A percentile compares a stretch with the other conserved stretches of the same genome.
Evolutionary conservation across 2,888 invertebrate species (phyloP).

Genomic region (Nysson spinosus): DNA sequence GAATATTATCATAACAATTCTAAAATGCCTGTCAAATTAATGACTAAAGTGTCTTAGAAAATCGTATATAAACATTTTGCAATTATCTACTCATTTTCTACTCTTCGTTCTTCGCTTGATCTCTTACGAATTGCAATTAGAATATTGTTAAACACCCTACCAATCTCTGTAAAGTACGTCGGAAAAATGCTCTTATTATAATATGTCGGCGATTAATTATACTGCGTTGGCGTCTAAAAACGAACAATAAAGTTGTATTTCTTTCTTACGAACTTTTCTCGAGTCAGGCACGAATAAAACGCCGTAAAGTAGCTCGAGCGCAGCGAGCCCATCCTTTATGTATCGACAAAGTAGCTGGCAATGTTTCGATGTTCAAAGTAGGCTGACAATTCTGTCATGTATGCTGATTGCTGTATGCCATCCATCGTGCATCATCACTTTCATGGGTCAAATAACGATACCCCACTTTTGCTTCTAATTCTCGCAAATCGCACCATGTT

Average conservation of each 20-base stretch:
- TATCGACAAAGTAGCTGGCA: constrained; percentile 70
- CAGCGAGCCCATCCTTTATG: constrained; percentile 79
- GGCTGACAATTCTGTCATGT: constrained; percentile 73
- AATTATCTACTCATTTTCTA: constrained; percentile 5
- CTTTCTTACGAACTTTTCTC: constrained; percentile 42
- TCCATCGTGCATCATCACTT: constrained; percentile 95
- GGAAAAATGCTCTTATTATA: constrained; percentile 22
- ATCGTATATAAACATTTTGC: constrained; percentile 27
- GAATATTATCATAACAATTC: constrained; percentile 13
- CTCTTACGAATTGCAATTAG: constrained; percentile 37
- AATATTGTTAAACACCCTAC: constrained; percentile 12
- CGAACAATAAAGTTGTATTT: constrained; percentile 27
- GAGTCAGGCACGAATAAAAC: constrained; percentile 74
- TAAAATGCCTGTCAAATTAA: constrained; percentile 1
- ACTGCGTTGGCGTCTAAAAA: not conserved
- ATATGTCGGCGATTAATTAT: constrained; percentile 4
- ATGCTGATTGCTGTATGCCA: constrained; percentile 76
- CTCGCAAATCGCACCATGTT: constrained; percentile 96
- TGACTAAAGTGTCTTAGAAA: constrained; percentile 13
- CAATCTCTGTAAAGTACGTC: constrained; percentile 23
- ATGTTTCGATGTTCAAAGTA: constrained; percentile 66
- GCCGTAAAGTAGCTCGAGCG: constrained; percentile 73
- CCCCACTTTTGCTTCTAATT: constrained; percentile 87
- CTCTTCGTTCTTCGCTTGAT: constrained; percentile 10
- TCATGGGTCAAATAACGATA: constrained; percentile 93